Conservation (phyloP, 1,140 invertebrate species). For the Calliopsis andreniformis region DNA sequence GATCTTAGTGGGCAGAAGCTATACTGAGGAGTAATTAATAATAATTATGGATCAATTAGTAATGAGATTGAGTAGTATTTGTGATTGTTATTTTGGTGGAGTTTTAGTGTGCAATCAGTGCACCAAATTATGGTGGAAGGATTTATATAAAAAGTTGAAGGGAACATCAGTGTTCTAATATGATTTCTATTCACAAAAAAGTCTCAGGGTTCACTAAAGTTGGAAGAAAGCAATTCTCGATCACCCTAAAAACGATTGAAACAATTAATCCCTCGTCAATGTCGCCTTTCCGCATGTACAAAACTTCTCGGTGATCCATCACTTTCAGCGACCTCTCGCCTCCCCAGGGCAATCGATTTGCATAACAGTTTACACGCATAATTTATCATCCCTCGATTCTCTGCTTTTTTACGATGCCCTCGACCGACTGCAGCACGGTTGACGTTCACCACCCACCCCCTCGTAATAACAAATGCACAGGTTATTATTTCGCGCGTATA, state of each 20-base stretch:
- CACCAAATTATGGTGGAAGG: too few species aligned
- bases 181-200: too few species aligned
- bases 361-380: conserved; percentile 78
- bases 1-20: too few species aligned
- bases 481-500: conserved; percentile 81
- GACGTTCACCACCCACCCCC: not conserved
- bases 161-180: too few species aligned
- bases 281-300: not conserved
- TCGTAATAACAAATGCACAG: conserved; percentile 79
- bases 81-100: too few species aligned
- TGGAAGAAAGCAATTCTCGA: too few species aligned
- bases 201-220: too few species aligned
- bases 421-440: not conserved
- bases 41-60: too few species aligned
- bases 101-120: too few species aligned
- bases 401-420: conserved; percentile 23
- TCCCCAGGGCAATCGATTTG: conserved; percentile 73
- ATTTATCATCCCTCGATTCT: conserved; percentile 68
- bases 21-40: too few species aligned
- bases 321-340: conserved; percentile 49
- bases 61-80: too few species aligned
- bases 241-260: not conserved
- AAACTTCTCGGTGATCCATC: conserved; percentile 34
- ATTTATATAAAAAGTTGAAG: too few species aligned
- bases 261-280: conserved; percentile 27